phyloP scores from a whole-genome alignment of 1,140 invertebrate species.

The Homalodisca vitripennis region DNA sequence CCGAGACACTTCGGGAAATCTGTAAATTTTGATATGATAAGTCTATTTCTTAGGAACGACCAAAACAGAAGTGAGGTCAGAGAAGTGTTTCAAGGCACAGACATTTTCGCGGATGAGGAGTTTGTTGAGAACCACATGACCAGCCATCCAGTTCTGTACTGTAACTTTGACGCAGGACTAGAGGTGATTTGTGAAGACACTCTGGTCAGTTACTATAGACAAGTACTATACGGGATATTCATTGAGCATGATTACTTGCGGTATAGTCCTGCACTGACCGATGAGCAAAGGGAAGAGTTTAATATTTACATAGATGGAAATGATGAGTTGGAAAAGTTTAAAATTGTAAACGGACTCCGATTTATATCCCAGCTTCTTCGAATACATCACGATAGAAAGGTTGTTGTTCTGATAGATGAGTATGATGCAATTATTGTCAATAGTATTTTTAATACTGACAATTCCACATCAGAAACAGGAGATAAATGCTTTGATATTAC shows the following conservation, averaged over 20 bases:
- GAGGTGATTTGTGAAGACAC: constrained; percentile 3
- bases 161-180: constrained; percentile 6
- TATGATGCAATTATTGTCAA: constrained; percentile 9
- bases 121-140: constrained; percentile 13
- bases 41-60: constrained; percentile 1
- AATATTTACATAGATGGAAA: background rate
- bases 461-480: no score
- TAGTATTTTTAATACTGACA: background rate
- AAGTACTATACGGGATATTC: background rate
- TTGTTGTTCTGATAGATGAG: background rate
- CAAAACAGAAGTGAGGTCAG: background rate
- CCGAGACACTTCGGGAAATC: constrained; percentile 9
- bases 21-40: constrained; percentile 7
- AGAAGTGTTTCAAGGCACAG: background rate
- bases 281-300: background rate
- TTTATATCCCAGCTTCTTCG: background rate
- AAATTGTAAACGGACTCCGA: background rate
- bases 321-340: background rate
- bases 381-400: background rate
- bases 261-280: background rate
- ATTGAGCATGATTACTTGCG: background rate
- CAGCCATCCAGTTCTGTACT: constrained; percentile 3
- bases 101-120: background rate
- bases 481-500: background rate
- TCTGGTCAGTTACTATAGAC: background rate